Percentiles rank a stretch among this genome's conserved stretches.
phyloP scores from a whole-genome alignment of 2,797 vertebrate species.

The Lagocephalus sceleratus region DNA sequence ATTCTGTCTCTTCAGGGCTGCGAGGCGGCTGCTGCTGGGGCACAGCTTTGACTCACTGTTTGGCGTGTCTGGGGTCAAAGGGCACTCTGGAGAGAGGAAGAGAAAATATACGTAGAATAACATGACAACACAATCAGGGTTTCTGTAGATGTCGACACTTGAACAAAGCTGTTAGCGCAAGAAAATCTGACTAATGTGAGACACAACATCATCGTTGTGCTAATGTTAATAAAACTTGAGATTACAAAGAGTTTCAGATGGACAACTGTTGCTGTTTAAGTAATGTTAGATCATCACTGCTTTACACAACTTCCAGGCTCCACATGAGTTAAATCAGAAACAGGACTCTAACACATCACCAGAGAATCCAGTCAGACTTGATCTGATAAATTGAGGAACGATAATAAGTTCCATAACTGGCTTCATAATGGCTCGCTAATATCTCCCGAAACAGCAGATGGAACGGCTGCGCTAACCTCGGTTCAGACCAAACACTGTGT shows the following conservation, averaged over 20 bases:
- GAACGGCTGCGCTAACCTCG: conserved; percentile 32
- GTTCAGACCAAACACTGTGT: conserved; percentile 7
- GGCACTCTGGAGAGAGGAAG: conserved; percentile 80
- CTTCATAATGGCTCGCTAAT: too few relatives aligned
- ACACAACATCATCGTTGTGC: too few relatives aligned
- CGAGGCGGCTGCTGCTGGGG: conserved; percentile 86
- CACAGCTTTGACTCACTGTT: conserved; percentile 86
- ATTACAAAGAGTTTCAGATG: too few relatives aligned
- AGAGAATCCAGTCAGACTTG: neutral
- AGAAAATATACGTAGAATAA: conserved; percentile 1
- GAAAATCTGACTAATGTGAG: too few relatives aligned
- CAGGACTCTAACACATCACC: neutral
- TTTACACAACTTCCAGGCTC: neutral
- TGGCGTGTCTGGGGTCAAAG: conserved; percentile 91
- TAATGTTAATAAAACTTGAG: too few relatives aligned
- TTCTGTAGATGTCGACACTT: too few relatives aligned
- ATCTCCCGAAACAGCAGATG: conserved; percentile 15
- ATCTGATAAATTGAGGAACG: neutral
- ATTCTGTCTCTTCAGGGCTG: conserved; percentile 90
- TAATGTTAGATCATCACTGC: neutral
- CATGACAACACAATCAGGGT: too few relatives aligned
- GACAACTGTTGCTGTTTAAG: neutral
- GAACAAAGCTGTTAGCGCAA: too few relatives aligned
- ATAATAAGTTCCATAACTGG: neutral
- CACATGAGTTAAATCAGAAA: neutral